Base-by-base conservation (phyloP, 2,888 invertebrate genomes). In the Diarsia dahlii region DNA sequence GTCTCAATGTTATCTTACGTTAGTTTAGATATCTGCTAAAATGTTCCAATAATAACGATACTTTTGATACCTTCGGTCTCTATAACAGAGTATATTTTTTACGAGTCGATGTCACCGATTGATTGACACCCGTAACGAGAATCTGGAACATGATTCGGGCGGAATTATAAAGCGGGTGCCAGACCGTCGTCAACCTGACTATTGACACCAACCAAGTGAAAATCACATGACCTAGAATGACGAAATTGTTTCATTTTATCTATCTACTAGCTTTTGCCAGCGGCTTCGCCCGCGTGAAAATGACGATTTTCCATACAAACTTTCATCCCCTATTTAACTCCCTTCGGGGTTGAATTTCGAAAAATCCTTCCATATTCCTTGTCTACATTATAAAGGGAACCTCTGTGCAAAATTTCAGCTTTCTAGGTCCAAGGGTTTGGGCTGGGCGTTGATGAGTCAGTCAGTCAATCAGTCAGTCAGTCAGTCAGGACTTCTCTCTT, bases 101-200 rank as follows among this genome's bases (percentile, higher is more conserved):
- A n/a, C 8, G 46, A n/a, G 71, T 18, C 45, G 12, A 56, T 64
- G 34, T 81, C 13, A 52, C 39, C n/a, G 67, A 58, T 78, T 74
- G 72, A 79, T 70, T 79, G 83, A 81, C 72, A 79, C 45, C 39
- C 66, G 56, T 66, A 66, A 71, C 64, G 48, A 69, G 52, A 72
- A 71, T 79, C 58, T 60, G 28, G 67, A 76, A 85, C 84, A 84
- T 75, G 85, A 77, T 77, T 75, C 34, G 71, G 84, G 83, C 39
- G 85, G 86, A 67, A 72, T 72, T 72, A 68, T 85, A 65, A 72
- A 73, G 58, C 74, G 50, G 15, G 48, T 65, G 76, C 71, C 71
- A 71, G 34, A 74, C 74, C 81, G 60, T 66, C 56, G 64, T 76
- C 71, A 84, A 58, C 12, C 34, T 50, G 34, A 66, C 45, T 64